A percentile compares a stretch with the other conserved stretches of the same genome.
Conservation (phyloP, 2,888 invertebrate species). For the Antheraea yamamai region DNA sequence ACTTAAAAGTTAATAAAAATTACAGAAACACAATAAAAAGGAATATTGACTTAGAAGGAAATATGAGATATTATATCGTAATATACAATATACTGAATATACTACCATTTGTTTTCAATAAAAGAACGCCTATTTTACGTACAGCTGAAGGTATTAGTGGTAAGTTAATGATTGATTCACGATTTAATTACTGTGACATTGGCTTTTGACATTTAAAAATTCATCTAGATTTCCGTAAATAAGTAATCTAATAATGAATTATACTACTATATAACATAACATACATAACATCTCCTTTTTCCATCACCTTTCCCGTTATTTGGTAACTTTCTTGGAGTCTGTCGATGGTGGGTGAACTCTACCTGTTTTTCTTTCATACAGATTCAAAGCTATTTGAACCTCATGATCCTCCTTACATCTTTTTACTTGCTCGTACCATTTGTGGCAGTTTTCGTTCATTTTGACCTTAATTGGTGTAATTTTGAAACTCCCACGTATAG, state of each 20-base stretch:
- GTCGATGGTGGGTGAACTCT: too few species aligned
- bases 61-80: slow-evolving; percentile 5
- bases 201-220: neutral
- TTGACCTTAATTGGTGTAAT: too few species aligned
- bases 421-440: too few species aligned
- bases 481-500: too few species aligned
- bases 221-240: neutral
- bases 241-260: neutral
- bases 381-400: too few species aligned
- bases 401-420: too few species aligned
- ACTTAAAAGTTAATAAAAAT: slow-evolving; percentile 1
- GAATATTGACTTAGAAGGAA: neutral
- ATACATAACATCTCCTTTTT: neutral
- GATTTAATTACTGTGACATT: too few species aligned
- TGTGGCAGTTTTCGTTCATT: too few species aligned
- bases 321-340: too few species aligned
- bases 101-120: neutral
- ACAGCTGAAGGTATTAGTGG: slow-evolving; percentile 5
- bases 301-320: too few species aligned
- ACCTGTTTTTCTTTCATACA: too few species aligned
- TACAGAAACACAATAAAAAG: neutral
- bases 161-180: neutral
- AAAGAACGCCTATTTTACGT: slow-evolving; percentile 1
- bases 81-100: slow-evolving; percentile 2
- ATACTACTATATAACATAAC: neutral